Base-by-base conservation (phyloP, 2,888 invertebrate species). In the Pseudococcus longispinus region DNA sequence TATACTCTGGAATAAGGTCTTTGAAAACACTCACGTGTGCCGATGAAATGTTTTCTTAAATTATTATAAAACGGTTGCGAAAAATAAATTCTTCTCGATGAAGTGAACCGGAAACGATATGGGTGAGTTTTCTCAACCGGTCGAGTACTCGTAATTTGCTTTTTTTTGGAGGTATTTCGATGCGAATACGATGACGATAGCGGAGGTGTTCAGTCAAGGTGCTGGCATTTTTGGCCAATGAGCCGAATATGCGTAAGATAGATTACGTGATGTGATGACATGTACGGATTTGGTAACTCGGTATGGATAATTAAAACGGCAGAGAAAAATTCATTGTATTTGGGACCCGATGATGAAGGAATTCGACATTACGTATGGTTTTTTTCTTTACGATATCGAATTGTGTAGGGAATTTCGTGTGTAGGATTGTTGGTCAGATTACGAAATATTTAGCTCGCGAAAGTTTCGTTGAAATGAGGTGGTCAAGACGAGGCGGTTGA, bases 11-110 rank as follows among this genome's bases (percentile, higher is more conserved):
- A n/a, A 51, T 51, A 51, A 51, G 51, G 51, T 29, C 74, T 74
- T 74, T 74, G 74, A 74, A 32, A 74, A n/a, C 18, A 18, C 32
- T 23, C 74, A 20, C 74, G 74, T 15, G 26, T n/a, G 74, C 32
- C 37, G 74, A 74, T 74, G n/a, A 51, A 70, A 26, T 74, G 29
- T 74, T 74, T 37, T 74, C 29, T 32, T 32, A 74, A 74, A 74
- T 37, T 74, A 74, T 74, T 74, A 74, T 74, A 74, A 74, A 29
- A 74, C 2, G 74, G n/a, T 32, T 37, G 74, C 74, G 74, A 74
- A 74, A 74, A 74, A 74, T 74, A 37, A 37, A 37, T 8, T 37
- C 37, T 11, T 23, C 0, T 65, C 11, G 2, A 15, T 4, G 23
- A 23, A 65, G 26, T 13, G 23, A 65, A 74, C 74, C 74, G 74